Evolutionary conservation across 2,888 invertebrate genomes (phyloP).

Genomic region (Apeira syringaria): DNA sequence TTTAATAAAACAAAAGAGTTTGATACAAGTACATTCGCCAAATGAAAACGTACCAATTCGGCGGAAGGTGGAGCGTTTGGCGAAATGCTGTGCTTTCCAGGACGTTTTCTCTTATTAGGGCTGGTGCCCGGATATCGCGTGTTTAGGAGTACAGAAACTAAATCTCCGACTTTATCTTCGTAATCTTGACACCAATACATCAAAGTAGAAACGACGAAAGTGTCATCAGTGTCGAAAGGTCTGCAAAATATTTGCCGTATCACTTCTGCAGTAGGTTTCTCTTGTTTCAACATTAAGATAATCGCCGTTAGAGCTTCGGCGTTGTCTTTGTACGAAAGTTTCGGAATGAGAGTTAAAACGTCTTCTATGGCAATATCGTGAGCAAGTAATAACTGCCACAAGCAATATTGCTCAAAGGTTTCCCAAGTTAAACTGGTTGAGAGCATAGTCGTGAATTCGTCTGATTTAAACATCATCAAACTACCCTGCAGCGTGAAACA

Average conservation of each 20-base stretch:
- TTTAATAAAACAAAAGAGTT: neutral
- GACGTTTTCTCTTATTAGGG: constrained; percentile 95
- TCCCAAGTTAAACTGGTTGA: constrained; percentile 96
- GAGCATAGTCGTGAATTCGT: constrained; percentile 89
- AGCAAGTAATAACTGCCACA: constrained; percentile 98
- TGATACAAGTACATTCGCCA: neutral
- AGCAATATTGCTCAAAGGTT: constrained; percentile 97
- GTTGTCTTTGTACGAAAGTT: constrained; percentile 92
- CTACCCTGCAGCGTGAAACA: constrained; percentile 96
- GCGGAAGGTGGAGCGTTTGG: constrained; percentile 89
- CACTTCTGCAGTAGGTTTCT: constrained; percentile 94
- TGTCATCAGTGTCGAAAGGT: constrained; percentile 89
- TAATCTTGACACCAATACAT: constrained; percentile 97
- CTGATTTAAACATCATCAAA: constrained; percentile 91
- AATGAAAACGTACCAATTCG: constrained; percentile 84
- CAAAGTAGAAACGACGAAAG: constrained; percentile 95
- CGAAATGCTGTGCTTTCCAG: constrained; percentile 88
- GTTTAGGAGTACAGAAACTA: constrained; percentile 90
- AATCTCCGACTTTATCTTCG: constrained; percentile 93
- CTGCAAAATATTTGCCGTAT: constrained; percentile 92
- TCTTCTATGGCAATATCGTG: constrained; percentile 97
- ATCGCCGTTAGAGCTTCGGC: constrained; percentile 97
- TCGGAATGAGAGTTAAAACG: constrained; percentile 89
- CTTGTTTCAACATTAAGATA: constrained; percentile 95
- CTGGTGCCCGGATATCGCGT: constrained; percentile 94